phyloP scores from a whole-genome alignment of 2,888 invertebrate species.

The Pollenia amentaria region DNA sequence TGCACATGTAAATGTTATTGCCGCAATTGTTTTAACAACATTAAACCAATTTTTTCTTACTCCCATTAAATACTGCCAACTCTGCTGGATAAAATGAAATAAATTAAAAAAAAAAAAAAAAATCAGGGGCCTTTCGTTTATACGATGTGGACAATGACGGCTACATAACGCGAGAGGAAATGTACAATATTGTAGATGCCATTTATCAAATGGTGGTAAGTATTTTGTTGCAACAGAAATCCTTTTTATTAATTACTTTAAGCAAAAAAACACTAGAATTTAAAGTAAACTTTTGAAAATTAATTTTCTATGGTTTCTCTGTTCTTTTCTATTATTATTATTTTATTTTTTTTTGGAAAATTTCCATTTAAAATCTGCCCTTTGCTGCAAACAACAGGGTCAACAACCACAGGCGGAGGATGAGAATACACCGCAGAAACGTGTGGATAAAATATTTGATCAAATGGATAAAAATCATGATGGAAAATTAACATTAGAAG shows the following conservation, averaged over 20 bases:
- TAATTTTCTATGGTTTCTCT: not conserved
- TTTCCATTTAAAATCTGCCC: not conserved
- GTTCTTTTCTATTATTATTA: not conserved
- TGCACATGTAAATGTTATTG: slow-evolving; percentile 52
- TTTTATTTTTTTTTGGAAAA: not conserved
- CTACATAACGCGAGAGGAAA: slow-evolving; percentile 97
- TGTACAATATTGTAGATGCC: slow-evolving; percentile 98
- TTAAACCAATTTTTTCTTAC: slow-evolving; percentile 13
- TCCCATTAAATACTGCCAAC: slow-evolving; percentile 31
- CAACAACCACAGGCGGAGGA: slow-evolving; percentile 95
- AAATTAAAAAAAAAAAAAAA: not conserved
- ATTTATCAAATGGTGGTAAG: slow-evolving; percentile 99
- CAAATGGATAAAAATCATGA: slow-evolving; percentile 99
- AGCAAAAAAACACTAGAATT: not conserved
- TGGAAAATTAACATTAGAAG: slow-evolving; percentile 97
- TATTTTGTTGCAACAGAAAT: slow-evolving; percentile 77
- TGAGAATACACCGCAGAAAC: slow-evolving; percentile 96
- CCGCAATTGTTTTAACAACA: slow-evolving; percentile 34
- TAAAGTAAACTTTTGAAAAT: not conserved
- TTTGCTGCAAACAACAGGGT: slow-evolving; percentile 86
- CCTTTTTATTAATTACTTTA: slow-evolving; percentile 11
- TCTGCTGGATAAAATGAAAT: not conserved
- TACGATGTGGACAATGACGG: slow-evolving; percentile 99
- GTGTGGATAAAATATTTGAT: slow-evolving; percentile 99
- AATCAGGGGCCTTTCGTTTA: slow-evolving; percentile 96